phyloP scores from a whole-genome alignment of 2,113 vertebrate genomes.

The Tyto alba region DNA sequence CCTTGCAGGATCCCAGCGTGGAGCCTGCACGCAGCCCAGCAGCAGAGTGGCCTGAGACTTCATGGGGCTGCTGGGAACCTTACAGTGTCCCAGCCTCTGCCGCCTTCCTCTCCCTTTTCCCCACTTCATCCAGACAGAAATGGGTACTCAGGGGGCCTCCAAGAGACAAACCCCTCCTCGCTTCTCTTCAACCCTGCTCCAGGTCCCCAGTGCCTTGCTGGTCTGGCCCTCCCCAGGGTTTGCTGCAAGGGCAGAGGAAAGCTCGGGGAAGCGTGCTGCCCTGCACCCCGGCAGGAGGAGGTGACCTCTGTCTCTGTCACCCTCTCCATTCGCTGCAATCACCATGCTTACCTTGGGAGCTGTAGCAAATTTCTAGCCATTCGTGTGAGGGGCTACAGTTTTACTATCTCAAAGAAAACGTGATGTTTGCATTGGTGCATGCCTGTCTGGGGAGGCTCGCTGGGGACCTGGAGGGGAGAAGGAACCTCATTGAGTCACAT shows the following conservation, averaged over 20 bases:
- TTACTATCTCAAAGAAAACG: neutral
- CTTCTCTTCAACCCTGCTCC: neutral
- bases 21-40: neutral
- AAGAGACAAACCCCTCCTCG: neutral
- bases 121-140: neutral
- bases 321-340: rapidly evolving
- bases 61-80: neutral
- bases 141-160: neutral
- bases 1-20: rapidly evolving
- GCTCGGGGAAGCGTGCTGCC: neutral
- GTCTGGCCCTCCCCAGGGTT: neutral
- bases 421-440: neutral
- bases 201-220: rapidly evolving
- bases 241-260: neutral
- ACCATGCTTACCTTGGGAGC: neutral
- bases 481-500: neutral
- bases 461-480: neutral
- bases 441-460: neutral
- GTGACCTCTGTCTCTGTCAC: neutral
- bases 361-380: neutral
- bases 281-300: neutral
- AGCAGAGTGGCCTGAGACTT: neutral
- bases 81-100: neutral
- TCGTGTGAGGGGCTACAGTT: neutral
- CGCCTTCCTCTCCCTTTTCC: neutral